Evolutionary conservation across 2,888 invertebrate genomes (phyloP).

Genomic region (Epirrhoe alternata): DNA sequence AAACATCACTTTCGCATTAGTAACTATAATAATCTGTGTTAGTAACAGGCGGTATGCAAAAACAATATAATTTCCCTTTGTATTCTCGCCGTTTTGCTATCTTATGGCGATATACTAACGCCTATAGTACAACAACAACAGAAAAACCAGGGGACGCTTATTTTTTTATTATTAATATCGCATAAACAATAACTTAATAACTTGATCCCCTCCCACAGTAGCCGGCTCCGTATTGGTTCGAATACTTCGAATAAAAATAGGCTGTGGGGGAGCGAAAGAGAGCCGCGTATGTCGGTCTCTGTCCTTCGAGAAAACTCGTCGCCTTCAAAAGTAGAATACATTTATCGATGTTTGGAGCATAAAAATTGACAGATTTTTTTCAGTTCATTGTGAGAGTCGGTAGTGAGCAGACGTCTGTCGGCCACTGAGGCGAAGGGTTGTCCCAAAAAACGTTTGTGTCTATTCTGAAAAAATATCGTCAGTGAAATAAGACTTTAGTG

Average conservation of each 20-base stretch:
- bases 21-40: too few species aligned
- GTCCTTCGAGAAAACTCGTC: slow-evolving; percentile 74
- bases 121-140: slow-evolving; percentile 67
- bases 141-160: slow-evolving; percentile 61
- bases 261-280: slow-evolving; percentile 75
- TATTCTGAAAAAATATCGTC: slow-evolving; percentile 34
- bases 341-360: slow-evolving; percentile 84
- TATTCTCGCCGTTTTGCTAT: slow-evolving; percentile 62
- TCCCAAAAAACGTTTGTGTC: slow-evolving; percentile 59
- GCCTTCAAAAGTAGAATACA: slow-evolving; percentile 81
- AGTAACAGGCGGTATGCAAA: slow-evolving; percentile 57
- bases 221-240: slow-evolving; percentile 76
- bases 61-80: slow-evolving; percentile 74
- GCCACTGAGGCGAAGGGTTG: slow-evolving; percentile 65
- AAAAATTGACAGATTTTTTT: slow-evolving; percentile 86
- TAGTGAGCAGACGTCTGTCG: slow-evolving; percentile 58
- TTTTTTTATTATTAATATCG: slow-evolving; percentile 82
- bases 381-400: slow-evolving; percentile 77
- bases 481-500: slow-evolving; percentile 54
- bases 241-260: slow-evolving; percentile 76
- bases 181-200: slow-evolving; percentile 85
- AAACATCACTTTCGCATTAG: slow-evolving; percentile 72
- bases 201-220: slow-evolving; percentile 77
- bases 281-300: slow-evolving; percentile 61
- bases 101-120: slow-evolving; percentile 62